Conservation (phyloP, 2,888 invertebrate genomes). For the Agrotis segetum region DNA sequence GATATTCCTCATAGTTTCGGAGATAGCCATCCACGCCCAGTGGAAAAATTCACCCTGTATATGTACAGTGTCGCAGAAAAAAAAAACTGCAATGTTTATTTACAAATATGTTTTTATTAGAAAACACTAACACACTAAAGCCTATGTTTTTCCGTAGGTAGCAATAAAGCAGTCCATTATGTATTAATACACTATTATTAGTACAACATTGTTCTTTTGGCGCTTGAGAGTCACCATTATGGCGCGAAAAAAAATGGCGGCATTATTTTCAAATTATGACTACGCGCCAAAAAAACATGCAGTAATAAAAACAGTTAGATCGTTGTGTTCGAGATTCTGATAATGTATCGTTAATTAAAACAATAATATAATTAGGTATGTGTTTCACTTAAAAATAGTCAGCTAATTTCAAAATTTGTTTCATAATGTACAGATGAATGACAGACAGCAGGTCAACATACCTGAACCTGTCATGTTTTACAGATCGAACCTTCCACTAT, state of each 20-base stretch:
- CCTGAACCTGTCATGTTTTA: too few species aligned
- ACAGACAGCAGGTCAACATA: too few species aligned
- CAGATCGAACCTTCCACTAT: too few species aligned
- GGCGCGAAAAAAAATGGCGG: background rate
- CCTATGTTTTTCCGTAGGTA: constrained; percentile 44
- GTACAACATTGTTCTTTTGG: background rate
- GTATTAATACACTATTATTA: constrained; percentile 21
- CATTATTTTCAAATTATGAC: background rate
- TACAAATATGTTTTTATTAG: constrained; percentile 55
- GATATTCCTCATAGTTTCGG: too few species aligned
- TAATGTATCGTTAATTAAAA: constrained; percentile 26
- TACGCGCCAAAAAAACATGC: constrained; percentile 1
- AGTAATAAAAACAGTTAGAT: constrained; percentile 8
- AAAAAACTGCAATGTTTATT: constrained; percentile 8
- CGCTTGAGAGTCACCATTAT: background rate
- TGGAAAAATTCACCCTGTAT: too few species aligned
- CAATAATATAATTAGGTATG: constrained; percentile 14
- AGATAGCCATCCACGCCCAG: too few species aligned
- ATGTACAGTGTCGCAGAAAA: background rate
- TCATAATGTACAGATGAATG: too few species aligned
- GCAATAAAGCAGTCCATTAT: constrained; percentile 49
- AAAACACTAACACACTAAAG: constrained; percentile 37
- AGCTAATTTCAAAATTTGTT: background rate
- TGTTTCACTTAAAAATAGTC: constrained; percentile 1
- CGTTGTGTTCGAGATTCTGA: constrained; percentile 25